Evolutionary conservation across 2,113 vertebrate species (phyloP), one percentile per base, ranked within the genome.

Genomic region (Pomatorhinus ruficollis): DNA sequence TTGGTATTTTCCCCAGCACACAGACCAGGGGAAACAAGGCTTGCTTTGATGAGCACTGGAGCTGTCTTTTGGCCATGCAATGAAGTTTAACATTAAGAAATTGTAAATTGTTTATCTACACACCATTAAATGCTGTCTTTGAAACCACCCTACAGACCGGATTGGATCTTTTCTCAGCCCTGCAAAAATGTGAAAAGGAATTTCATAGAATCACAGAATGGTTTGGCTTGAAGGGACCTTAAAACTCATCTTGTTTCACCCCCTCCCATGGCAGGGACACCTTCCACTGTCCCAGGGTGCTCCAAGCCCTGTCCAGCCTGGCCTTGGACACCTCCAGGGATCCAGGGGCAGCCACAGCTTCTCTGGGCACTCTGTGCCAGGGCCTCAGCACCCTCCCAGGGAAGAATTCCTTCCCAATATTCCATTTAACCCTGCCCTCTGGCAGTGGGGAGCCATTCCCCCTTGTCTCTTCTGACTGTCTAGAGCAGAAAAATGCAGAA

Each of bases 301-400:
- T 60, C 53, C 60, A 19, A 81, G 35, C 17, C 37, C 9, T 0
- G 0, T 65, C 68, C 86, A 75, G 0, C 53, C 69, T 31, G 39
- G 33, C 53, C 60, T 45, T 8, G 77, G 37, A 0, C 77, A 66
- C 15, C 59, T 0, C 33, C 53, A 60, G 69, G 39, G 45, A 39
- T 66, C 37, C 80, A 70, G 68, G 18, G 18, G 37, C 76, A 81
- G 31, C 59, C 59, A 5, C 76, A 81, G 50, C 59, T 65, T 0
- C 59, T 72, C 68, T 49, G 65, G 20, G 24, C 12, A 63, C 2
- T 21, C 49, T 72, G 35, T 65, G 22, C 66, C 50, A 50, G 44
- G 8, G 15, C 19, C 37, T 81, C 0, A 0, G 12, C 23, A 15
- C 9, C 24, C 53, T 82, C 45, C 0, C 39, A 75, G n/a, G 28